These are phyloP conservation scores for Anguilla obscura DNA, from an alignment of 2,797 vertebrate species.

Conservation along the genomic window DNA sequence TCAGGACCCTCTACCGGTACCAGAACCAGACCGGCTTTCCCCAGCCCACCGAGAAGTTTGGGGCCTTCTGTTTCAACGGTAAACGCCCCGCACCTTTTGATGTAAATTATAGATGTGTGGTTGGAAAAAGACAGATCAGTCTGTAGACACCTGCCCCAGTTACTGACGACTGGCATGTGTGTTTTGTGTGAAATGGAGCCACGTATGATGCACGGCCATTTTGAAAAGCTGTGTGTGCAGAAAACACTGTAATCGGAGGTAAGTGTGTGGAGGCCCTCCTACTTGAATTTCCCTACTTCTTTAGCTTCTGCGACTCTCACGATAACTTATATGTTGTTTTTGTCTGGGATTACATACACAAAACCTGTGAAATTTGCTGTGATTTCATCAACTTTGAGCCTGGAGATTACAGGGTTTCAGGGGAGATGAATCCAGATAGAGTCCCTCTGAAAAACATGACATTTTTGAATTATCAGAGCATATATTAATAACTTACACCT, in stretches of 20 bases:
- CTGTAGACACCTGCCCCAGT: not conserved
- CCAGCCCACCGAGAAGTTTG: conserved; percentile 70
- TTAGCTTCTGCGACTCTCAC: not conserved
- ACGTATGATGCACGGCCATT: not conserved
- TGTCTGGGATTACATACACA: not conserved
- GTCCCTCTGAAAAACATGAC: not conserved
- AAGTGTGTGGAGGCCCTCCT: not conserved
- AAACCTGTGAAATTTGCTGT: not conserved
- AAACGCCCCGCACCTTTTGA: conserved; percentile 51
- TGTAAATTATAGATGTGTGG: not conserved
- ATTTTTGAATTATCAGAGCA: not conserved
- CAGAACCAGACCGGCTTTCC: conserved; percentile 88
- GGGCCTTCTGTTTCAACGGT: conserved; percentile 91
- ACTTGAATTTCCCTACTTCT: not conserved
- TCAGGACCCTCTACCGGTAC: conserved; percentile 87
- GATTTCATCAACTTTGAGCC: not conserved
- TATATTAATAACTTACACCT: not conserved
- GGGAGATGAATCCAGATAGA: not conserved
- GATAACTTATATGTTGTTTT: not conserved
- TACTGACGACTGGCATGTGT: not conserved
- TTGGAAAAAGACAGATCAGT: not conserved
- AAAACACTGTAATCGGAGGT: not conserved
- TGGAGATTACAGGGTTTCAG: not conserved
- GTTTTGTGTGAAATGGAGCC: not conserved
- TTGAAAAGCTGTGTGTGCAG: not conserved